Evolutionary conservation across 2,113 vertebrate genomes (phyloP), one percentile per base, ranked within the genome.

Genomic region (Neogale vison): DNA sequence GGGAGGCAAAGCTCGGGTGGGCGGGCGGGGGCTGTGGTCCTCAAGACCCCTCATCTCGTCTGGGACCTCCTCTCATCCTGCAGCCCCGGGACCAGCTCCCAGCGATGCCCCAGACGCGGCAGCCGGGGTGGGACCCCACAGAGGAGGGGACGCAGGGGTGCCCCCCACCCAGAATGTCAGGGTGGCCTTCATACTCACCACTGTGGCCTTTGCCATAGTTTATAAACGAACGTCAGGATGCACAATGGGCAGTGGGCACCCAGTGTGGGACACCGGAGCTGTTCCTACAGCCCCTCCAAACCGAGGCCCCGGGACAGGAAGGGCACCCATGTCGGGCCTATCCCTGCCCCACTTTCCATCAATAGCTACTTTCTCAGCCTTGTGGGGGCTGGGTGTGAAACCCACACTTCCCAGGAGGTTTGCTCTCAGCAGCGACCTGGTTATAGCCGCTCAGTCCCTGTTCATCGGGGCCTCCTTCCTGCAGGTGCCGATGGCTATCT

Each of bases 291-390:
- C 45, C 9, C 9, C 34, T 72, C 42, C 8, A 39, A 67, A 31
- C n/a, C 69, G 39, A 55, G 72, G 80, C 47, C 45, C 45, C 1
- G 21, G 67, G 67, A 55, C 2, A 5, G 45, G 11, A 8, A 55
- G 72, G 82, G 69, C 10, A 18, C 36, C 24, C 34, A 47, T 4
- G 42, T 29, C 34, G 29, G 36, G 36, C 50, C 47, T 26, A 4
- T 29, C 74, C 26, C 39, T 89, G 84, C 20, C 79, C 90, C 77
- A 82, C 69, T 96, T 96, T 93, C 31, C 31, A 47, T 96, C 86
- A 93, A 77, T 83, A 82, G 85, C 57, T 3, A 26, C 85, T 83
- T 89, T 88, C 57, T 67, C 23, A 34, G 50, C 50, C 52, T 36
- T 7, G 26, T 15, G 2, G 36, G 63, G 65, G n/a, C 17, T 15